These are phyloP conservation scores for Reticulitermes lucifugus DNA, from an alignment of 2,888 invertebrate genomes.

Conservation along the genomic window DNA sequence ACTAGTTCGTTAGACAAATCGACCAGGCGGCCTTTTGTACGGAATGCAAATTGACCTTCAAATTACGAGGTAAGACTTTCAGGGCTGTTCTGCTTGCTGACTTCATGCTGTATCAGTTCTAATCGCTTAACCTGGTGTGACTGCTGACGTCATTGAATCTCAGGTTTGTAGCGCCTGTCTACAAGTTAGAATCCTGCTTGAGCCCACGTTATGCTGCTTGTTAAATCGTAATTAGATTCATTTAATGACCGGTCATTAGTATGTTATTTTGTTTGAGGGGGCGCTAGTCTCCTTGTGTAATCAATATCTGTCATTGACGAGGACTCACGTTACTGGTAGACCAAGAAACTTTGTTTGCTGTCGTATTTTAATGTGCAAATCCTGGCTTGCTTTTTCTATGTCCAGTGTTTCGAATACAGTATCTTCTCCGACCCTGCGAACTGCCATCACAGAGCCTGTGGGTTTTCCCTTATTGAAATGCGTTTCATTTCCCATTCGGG, in stretches of 20 bases:
- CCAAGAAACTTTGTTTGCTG: background rate
- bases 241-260: slow-evolving; percentile 32
- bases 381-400: background rate
- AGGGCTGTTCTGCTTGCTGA: no score
- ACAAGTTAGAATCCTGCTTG: background rate
- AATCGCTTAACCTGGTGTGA: no score
- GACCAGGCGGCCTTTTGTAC: no score
- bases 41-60: no score
- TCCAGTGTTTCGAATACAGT: background rate
- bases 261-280: slow-evolving; percentile 4
- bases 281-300: background rate
- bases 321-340: background rate
- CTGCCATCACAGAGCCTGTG: background rate
- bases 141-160: background rate
- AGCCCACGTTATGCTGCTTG: background rate
- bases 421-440: background rate
- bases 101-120: no score
- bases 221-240: slow-evolving; percentile 24
- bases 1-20: no score
- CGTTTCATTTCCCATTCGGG: background rate
- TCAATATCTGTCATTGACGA: slow-evolving; percentile 17
- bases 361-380: background rate
- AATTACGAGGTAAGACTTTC: no score
- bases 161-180: background rate
- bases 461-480: background rate